Evolutionary conservation across 2,888 invertebrate species (phyloP), one percentile per base, ranked within the genome.

Genomic region (Clitarchus hookeri): DNA sequence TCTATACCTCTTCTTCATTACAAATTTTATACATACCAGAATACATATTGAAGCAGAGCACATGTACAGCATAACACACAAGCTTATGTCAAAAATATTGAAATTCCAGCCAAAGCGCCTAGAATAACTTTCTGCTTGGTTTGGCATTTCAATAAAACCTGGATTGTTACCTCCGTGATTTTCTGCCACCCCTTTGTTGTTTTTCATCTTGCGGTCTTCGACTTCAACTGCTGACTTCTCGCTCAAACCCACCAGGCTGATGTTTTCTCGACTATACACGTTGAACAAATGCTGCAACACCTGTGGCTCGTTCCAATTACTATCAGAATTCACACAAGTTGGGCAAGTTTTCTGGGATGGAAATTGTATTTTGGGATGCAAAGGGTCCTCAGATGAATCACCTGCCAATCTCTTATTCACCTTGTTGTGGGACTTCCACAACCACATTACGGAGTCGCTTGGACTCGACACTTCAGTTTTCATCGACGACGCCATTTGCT

Each of bases 341-440:
- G 94, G 92, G 91, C 99, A 99, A 86, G 94, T 92, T 8, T 91
- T 90, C 2, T 91, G 90, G 89, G 95, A 89, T 0, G 99, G 99
- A 91, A 97, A 99, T 91, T 97, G 97, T 86, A 96, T 92, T 92
- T 99, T 99, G 0, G 97, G 98, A 91, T 95, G 95, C 85, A 93
- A 91, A 0, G 98, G 98, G 92, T 99, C 99, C 91, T 99, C 98
- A 0, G 98, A 97, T 6, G 92, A 88, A 91, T 98, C 98, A 0
- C 97, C 97, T 36, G 96, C 94, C 44, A 99, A 92, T 88, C 99
- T 94, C 88, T 95, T 92, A 91, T 99, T 99, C 0, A 98, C 99
- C 91, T 95, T 95, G 91, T 99, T 99, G 91, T 99, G 99, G 0
- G 97, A 96, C 89, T 94, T 93, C 99, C 99, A 99, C 44, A 99